phyloP scores from a whole-genome alignment of 2,888 invertebrate genomes.

The Cerastoderma edule region DNA sequence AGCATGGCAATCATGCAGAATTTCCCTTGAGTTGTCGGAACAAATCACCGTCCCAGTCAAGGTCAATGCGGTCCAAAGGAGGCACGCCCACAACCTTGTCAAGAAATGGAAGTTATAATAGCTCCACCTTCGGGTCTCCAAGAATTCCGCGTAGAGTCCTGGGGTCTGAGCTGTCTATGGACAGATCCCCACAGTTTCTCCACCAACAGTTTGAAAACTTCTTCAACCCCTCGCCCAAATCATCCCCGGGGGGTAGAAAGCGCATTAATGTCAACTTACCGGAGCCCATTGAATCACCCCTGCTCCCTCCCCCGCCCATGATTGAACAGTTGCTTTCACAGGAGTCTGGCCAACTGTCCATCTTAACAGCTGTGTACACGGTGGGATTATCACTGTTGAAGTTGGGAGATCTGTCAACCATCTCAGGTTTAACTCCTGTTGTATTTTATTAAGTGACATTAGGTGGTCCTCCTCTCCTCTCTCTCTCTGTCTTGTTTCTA shows the following conservation, averaged over 20 bases:
- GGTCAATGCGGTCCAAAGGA: too few species aligned
- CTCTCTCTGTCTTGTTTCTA: constrained; percentile 18
- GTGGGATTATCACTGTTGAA: constrained; percentile 26
- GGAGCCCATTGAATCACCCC: not conserved
- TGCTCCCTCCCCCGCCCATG: not conserved
- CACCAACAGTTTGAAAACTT: constrained; percentile 21
- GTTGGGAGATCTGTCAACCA: constrained; percentile 16
- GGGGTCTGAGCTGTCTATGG: not conserved
- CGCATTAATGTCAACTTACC: constrained; percentile 15
- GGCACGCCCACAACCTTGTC: constrained; percentile 2
- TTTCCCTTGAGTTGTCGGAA: too few species aligned
- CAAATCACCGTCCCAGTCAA: too few species aligned
- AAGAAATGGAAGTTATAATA: not conserved
- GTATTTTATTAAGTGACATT: constrained; percentile 16
- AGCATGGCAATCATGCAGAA: too few species aligned
- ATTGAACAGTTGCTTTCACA: not conserved
- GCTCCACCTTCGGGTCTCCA: not conserved
- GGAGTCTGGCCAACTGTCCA: constrained; percentile 4
- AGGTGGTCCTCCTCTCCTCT: not conserved
- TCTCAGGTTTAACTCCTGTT: constrained; percentile 44
- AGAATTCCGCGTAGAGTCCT: too few species aligned
- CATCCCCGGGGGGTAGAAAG: constrained; percentile 13
- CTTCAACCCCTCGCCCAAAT: constrained; percentile 16
- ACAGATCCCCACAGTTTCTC: not conserved
- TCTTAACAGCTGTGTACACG: constrained; percentile 25